Evolutionary conservation across 2,888 invertebrate species (phyloP).

Genomic region (Hydrotaea cyrtoneurina): DNA sequence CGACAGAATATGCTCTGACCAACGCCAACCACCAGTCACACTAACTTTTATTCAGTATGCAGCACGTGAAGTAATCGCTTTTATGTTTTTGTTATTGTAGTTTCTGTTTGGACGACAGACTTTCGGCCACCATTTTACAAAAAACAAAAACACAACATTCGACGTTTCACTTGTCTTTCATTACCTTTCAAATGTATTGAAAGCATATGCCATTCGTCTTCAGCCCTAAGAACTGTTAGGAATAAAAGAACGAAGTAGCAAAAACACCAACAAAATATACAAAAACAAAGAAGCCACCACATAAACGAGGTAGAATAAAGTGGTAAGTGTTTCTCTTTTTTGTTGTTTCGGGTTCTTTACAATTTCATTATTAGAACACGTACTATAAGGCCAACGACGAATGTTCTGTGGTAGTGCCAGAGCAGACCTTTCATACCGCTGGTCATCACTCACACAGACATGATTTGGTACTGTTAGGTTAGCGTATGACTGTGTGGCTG

Average conservation of each 20-base stretch:
- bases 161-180: constrained; percentile 29
- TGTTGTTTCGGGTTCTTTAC: neutral
- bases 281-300: neutral
- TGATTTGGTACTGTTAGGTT: neutral
- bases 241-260: neutral
- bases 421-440: neutral
- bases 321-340: neutral
- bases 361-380: constrained; percentile 29
- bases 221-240: neutral
- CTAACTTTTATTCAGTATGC: constrained; percentile 4
- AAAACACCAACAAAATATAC: too few species aligned
- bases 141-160: neutral
- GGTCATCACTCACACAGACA: neutral
- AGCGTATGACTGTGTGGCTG: neutral
- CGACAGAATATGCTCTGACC: too few species aligned
- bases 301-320: constrained; percentile 18
- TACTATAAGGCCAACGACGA: constrained; percentile 2
- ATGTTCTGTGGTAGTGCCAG: neutral
- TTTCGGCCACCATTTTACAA: neutral
- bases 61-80: constrained; percentile 19
- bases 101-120: neutral
- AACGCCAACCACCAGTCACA: too few species aligned
- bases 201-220: constrained; percentile 33
- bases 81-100: neutral
- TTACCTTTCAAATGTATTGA: constrained; percentile 21